Base-by-base conservation (phyloP, 1,140 invertebrate genomes). In the Tetranychus urticae region DNA sequence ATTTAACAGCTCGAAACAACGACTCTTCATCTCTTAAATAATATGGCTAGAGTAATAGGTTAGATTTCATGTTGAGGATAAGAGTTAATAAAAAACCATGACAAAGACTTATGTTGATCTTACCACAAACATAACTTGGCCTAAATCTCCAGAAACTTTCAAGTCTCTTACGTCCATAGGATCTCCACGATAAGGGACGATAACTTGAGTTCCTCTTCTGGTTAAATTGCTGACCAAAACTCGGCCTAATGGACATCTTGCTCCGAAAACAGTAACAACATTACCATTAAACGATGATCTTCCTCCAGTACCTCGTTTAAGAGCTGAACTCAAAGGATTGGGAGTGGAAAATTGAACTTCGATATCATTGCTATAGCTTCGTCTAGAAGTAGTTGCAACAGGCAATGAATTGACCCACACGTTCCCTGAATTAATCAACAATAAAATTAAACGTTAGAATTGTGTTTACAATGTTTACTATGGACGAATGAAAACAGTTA, bases 261-360 rank as follows among this genome's bases (percentile, higher is more conserved):
- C 79, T 42, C 94, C 94, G 75, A 98, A 98, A 2, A 99, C 82
- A n/a, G 94, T 98, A 10, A 86, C 90, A 4, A 97, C 88, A 62
- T 88, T 80, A 0, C 96, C 94, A 76, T 85, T 97, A 70, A 97
- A 98, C 68, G 89, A 94, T 64, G 85, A 86, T 34, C 94, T 81
- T 45, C 92, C 92, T 45, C 92, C 92, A 48, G 86, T 88, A 33
- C 91, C 92, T 47, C 65, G 59, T 58, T 63, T 64, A 6, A 65
- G 23, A 36, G 56, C 13, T 52, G 5, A 8, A 31, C 13, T n/a
- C 6, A 52, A 23, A n/a, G 50, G n/a, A 52, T 33, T 33, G 8
- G 13, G 13, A 52, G 50, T n/a, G 14, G n/a, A 8, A 6, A 52
- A 2, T 2, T 13, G n/a, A 33, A 52, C 31, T 33, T 52, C 50